These are phyloP conservation scores for Hydroisotoma schaefferi DNA, from an alignment of 2,888 invertebrate species.

Conservation along the genomic window DNA sequence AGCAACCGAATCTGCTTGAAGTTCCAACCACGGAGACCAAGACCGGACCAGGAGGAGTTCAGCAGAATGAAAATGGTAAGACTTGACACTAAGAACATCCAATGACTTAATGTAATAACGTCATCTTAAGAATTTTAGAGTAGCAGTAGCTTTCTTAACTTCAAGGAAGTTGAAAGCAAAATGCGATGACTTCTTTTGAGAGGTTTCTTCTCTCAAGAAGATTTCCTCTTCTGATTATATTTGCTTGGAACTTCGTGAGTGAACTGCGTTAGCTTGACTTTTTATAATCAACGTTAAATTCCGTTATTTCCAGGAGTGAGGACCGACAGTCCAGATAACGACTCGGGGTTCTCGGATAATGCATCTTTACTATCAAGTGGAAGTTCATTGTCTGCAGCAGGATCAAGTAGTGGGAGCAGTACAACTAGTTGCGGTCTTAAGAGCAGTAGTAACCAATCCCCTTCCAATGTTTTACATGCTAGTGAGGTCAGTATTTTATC, in stretches of 20 bases:
- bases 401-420: conserved; percentile 58
- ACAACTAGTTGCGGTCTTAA: conserved; percentile 45
- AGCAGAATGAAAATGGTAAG: conserved; percentile 40
- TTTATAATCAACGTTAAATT: conserved; percentile 7
- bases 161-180: background rate
- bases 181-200: background rate
- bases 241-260: background rate
- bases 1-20: conserved; percentile 41
- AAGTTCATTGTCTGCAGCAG: conserved; percentile 87
- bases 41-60: conserved; percentile 18
- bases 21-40: conserved; percentile 24
- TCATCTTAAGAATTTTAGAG: background rate
- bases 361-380: conserved; percentile 89
- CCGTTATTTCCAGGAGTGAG: conserved; percentile 55
- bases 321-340: conserved; percentile 93
- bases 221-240: background rate
- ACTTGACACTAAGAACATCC: background rate
- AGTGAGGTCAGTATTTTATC: conserved; percentile 45
- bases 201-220: background rate
- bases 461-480: conserved; percentile 39
- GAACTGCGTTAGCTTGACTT: conserved; percentile 2
- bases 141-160: background rate
- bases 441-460: conserved; percentile 33
- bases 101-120: background rate
- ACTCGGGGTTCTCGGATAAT: conserved; percentile 97